Base-by-base conservation (phyloP, 2,888 invertebrate species). In the Caenorhabditis macrosperma region DNA sequence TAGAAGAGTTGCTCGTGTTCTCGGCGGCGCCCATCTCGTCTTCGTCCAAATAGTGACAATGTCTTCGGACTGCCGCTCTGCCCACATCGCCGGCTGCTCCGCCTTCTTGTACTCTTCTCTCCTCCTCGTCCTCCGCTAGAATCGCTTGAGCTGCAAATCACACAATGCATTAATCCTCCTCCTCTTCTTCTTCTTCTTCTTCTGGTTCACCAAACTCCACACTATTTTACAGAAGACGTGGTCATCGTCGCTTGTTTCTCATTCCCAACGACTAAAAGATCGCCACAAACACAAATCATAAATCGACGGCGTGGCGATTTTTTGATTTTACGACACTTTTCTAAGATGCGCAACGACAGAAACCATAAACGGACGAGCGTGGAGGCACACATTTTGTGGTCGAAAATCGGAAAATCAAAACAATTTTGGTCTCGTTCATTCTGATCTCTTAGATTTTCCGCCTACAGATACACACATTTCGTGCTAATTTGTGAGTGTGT, bases 11-110 rank as follows among this genome's bases (percentile, higher is more conserved):
- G 12, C 12, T 38, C 6, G 3, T 15, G 15, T 38, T 15, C 12
- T 38, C 33, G 30, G 26, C 26, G 17, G 24, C 41, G 9, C 26
- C 15, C 52, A 52, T 52, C 10, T 68, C 67, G 22, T 57, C 33
- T 15, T 67, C 68, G 68, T 59, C 59, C 68, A 59, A 68, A 35
- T 59, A 68, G 38, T 68, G 68, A 28, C 68, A 68, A 50, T 68
- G 68, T 22, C 48, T 59, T 41, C 59, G 48, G 50, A 59, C 44
- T 10, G 64, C 15, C 9, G 52, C 64, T 22, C 35, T 28, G 38
- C 64, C 50, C 30, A 17, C 50, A n/a, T 33, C 48, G 4, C 33
- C n/a, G n/a, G n/a, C n/a, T n/a, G n/a, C n/a, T n/a, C n/a, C n/a
- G n/a, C n/a, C n/a, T n/a, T n/a, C n/a, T n/a, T n/a, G n/a, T n/a